Conservation (phyloP, 1,140 invertebrate genomes). For the Antheraea pernyi region DNA sequence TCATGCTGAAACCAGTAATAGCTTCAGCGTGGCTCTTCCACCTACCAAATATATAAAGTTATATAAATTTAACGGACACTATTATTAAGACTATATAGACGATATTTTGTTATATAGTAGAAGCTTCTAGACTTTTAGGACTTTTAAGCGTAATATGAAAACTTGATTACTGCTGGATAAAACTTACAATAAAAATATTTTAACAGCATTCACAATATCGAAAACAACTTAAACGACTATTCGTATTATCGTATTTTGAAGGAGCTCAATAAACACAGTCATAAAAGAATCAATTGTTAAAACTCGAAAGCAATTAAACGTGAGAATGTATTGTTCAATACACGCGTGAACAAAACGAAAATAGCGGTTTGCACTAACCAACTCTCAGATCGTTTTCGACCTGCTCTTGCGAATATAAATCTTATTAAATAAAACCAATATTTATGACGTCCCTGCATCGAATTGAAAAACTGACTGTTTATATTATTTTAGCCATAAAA, state of each 20-base stretch:
- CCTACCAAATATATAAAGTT: too few species aligned
- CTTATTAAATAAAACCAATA: slow-evolving; percentile 61
- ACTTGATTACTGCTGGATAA: too few species aligned
- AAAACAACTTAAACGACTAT: slow-evolving; percentile 25
- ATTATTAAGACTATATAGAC: too few species aligned
- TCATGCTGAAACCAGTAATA: too few species aligned
- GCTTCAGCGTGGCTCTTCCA: too few species aligned
- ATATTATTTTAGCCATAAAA: neutral
- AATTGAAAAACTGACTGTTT: slow-evolving; percentile 44
- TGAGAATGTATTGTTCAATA: slow-evolving; percentile 77
- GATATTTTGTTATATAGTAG: too few species aligned
- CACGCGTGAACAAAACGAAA: slow-evolving; percentile 68
- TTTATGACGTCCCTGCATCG: slow-evolving; percentile 47
- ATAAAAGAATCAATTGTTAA: slow-evolving; percentile 75
- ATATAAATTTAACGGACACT: too few species aligned
- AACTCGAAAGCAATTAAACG: slow-evolving; percentile 75
- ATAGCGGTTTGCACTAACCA: slow-evolving; percentile 64
- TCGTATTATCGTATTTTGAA: slow-evolving; percentile 64
- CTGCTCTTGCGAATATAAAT: slow-evolving; percentile 67
- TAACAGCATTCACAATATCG: neutral
- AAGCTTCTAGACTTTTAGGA: too few species aligned
- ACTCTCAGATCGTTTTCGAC: slow-evolving; percentile 72
- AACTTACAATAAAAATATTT: neutral
- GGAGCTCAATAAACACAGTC: slow-evolving; percentile 75
- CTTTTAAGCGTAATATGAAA: too few species aligned